Evolutionary conservation across 2,113 vertebrate species (phyloP), one percentile per base, ranked within the genome.

Genomic region (Rhodinocichla rosea): DNA sequence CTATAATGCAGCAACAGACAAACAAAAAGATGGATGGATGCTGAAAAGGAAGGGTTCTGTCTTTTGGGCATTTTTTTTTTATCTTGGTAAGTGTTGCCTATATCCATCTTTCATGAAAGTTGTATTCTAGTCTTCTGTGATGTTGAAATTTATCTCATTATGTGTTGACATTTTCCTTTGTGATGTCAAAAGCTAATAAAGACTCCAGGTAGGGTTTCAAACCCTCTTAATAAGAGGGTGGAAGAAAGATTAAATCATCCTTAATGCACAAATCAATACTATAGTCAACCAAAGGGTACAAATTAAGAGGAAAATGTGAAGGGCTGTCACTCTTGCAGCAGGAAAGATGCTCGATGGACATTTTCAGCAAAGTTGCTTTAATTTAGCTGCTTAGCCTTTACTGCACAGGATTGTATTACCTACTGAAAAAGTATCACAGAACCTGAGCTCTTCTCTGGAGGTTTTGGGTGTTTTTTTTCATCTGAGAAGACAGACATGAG

Each of bases 211-310:
- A 83, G 90, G 70, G 82, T 93, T 83, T 85, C 90, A 68, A 71
- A 64, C 52, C 27, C 59, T 93, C 68, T 92, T 92, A 97, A 75
- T 62, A 40, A 89, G 42, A 94, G 33, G 35, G 92, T 92, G 49
- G 67, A 94, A 93, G 88, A 92, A 94, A 95, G 92, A 92, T 93
- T 92, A 96, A 95, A 96, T 96, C 90, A 94, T 88, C 69, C 76
- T 78, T 93, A 92, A 97, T 88, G 76, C 68, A 93, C 75, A 78
- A 95, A 93, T 96, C 93, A 89, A 95, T 92, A 92, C 28, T 60
- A 67, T 16, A 90, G 85, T 87, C 89, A 89, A 92, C 68, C 65
- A 87, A 94, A 87, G 80, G 56, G 69, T 97, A 95, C 52, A 71
- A 91, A 96, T 94, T 64, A 78, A 91, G 83, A 94, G 24, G 42